Percentiles rank a stretch among this genome's conserved stretches.
Evolutionary conservation across 2,888 invertebrate species (phyloP).

Genomic region (Barypeithes pellucidus): DNA sequence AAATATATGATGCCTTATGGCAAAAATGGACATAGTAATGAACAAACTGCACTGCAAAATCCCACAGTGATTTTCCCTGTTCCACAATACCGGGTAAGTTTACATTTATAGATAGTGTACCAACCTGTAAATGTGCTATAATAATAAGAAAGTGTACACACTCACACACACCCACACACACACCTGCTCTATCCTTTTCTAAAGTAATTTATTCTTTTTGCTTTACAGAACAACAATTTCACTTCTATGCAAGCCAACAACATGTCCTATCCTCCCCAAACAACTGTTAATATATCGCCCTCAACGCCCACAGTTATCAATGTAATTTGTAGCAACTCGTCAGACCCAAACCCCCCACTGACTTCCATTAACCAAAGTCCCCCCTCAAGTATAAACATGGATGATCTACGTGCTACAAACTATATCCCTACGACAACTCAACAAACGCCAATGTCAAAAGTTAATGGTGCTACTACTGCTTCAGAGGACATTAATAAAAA

Average conservation of each 20-base stretch:
- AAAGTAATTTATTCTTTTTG: neutral
- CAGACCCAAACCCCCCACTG: slow-evolving; percentile 25
- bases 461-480: neutral
- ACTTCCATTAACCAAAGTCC: slow-evolving; percentile 27
- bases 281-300: slow-evolving; percentile 50
- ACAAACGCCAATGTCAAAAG: slow-evolving; percentile 24
- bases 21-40: slow-evolving; percentile 41
- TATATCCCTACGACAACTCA: slow-evolving; percentile 28
- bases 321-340: slow-evolving; percentile 57
- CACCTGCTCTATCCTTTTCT: neutral
- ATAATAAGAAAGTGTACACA: too few relatives aligned
- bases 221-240: slow-evolving; percentile 54
- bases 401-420: slow-evolving; percentile 37
- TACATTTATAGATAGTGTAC: slow-evolving; percentile 45
- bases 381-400: slow-evolving; percentile 44
- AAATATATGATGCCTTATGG: slow-evolving; percentile 27
- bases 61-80: slow-evolving; percentile 63
- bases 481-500: slow-evolving; percentile 16
- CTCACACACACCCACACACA: too few relatives aligned
- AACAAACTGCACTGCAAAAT: slow-evolving; percentile 50
- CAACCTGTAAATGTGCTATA: neutral
- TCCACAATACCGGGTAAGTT: slow-evolving; percentile 60
- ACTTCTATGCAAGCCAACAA: slow-evolving; percentile 53
- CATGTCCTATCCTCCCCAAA: slow-evolving; percentile 55
- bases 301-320: slow-evolving; percentile 55